Conservation (phyloP, 2,113 vertebrate species). For the Alethe castanea region DNA sequence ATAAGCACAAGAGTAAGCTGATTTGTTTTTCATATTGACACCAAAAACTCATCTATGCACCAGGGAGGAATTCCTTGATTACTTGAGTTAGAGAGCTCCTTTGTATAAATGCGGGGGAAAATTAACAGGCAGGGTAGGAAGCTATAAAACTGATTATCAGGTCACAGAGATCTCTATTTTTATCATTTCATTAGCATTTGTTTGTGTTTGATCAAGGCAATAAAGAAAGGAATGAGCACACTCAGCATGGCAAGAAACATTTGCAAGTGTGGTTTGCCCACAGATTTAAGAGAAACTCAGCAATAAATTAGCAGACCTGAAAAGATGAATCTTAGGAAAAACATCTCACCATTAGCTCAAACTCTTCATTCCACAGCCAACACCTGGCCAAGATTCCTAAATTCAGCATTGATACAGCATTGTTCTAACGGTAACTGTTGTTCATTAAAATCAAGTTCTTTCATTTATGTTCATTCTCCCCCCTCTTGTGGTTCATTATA, state of each 20-base stretch:
- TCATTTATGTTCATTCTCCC: conserved; percentile 73
- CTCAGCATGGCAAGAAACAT: neutral
- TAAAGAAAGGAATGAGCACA: neutral
- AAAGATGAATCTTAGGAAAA: neutral
- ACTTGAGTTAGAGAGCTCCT: neutral
- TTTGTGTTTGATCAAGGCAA: neutral
- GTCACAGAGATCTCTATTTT: neutral
- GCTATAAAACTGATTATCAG: neutral
- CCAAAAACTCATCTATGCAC: neutral
- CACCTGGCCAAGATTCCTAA: neutral
- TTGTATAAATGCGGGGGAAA: neutral
- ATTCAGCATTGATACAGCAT: neutral
- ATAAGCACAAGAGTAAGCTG: neutral
- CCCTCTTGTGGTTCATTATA: conserved; percentile 77
- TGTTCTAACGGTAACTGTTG: neutral
- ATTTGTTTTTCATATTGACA: neutral
- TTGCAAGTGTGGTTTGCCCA: neutral
- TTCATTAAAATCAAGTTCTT: conserved; percentile 31
- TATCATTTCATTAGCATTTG: neutral
- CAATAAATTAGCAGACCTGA: neutral
- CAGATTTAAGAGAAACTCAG: neutral
- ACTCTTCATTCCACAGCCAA: neutral
- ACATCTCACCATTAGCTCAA: neutral
- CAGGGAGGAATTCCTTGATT: neutral
- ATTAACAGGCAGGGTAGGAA: neutral